A percentile compares a stretch with the other conserved stretches of the same genome.
Conservation (phyloP, 64 coral and sea anemone genomes). For the Trachythela sp. region DNA sequence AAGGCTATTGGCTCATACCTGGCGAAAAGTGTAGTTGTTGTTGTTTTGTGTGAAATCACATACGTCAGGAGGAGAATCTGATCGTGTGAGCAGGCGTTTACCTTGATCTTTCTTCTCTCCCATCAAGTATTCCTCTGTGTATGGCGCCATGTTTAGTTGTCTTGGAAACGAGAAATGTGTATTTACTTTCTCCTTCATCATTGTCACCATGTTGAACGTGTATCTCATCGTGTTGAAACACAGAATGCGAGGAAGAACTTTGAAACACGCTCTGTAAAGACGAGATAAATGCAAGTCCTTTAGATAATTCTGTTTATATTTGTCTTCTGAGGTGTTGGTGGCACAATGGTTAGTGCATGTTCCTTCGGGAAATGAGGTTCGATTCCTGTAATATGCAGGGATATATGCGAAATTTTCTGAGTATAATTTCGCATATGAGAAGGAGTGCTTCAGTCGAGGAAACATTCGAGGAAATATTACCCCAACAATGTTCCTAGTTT, state of each 20-base stretch:
- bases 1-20: no score
- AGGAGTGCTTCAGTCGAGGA: no score
- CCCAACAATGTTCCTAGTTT: no score
- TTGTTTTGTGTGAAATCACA: neutral
- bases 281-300: neutral
- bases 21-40: neutral
- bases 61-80: no score
- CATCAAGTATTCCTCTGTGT: slow-evolving; percentile 96
- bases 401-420: no score
- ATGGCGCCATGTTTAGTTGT: slow-evolving; percentile 97
- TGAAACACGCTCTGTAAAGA: slow-evolving; percentile 76
- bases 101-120: slow-evolving; percentile 93
- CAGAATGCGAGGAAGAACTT: slow-evolving; percentile 86
- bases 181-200: slow-evolving; percentile 99
- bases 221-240: slow-evolving; percentile 99
- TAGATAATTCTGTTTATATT: neutral
- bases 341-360: no score
- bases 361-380: no score
- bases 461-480: no score
- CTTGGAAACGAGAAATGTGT: slow-evolving; percentile 97
- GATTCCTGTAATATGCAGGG: no score
- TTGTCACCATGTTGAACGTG: slow-evolving; percentile 99
- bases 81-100: neutral
- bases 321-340: neutral
- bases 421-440: no score